Evolutionary conservation across 2,888 invertebrate species (phyloP).

Genomic region (Helleia helle): DNA sequence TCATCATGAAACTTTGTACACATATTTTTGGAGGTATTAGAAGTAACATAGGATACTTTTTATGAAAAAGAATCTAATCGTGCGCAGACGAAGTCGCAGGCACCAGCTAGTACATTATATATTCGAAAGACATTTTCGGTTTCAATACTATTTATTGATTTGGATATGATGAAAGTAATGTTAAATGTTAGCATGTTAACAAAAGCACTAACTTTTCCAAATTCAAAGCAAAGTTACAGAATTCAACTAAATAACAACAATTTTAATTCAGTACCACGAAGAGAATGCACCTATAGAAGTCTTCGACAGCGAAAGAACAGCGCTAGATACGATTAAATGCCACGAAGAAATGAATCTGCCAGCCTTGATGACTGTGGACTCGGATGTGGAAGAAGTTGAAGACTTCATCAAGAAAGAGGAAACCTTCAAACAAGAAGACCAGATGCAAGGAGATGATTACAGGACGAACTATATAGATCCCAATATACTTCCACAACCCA

Average conservation of each 20-base stretch:
- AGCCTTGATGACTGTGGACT: constrained; percentile 37
- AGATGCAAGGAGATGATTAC: constrained; percentile 61
- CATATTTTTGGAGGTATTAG: too few relatives aligned
- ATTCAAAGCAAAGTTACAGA: too few relatives aligned
- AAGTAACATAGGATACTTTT: too few relatives aligned
- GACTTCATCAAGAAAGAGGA: constrained; percentile 49
- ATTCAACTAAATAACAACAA: not conserved
- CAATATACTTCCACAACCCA: constrained; percentile 29
- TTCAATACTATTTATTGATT: too few relatives aligned
- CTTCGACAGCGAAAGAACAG: constrained; percentile 59
- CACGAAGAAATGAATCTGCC: constrained; percentile 39
- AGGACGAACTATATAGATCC: constrained; percentile 47
- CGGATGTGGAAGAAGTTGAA: constrained; percentile 52
- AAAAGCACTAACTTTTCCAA: too few relatives aligned
- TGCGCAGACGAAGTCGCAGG: too few relatives aligned
- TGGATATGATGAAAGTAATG: too few relatives aligned
- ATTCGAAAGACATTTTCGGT: too few relatives aligned
- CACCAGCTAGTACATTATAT: too few relatives aligned
- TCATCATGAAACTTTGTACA: too few relatives aligned
- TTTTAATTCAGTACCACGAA: constrained; percentile 69
- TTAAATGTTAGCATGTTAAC: too few relatives aligned
- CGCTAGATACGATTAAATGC: constrained; percentile 67
- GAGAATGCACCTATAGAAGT: constrained; percentile 73
- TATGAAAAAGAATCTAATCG: too few relatives aligned
- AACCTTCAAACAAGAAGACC: constrained; percentile 44